phyloP scores from a whole-genome alignment of 2,888 invertebrate species.

The Ochropacha duplaris region DNA sequence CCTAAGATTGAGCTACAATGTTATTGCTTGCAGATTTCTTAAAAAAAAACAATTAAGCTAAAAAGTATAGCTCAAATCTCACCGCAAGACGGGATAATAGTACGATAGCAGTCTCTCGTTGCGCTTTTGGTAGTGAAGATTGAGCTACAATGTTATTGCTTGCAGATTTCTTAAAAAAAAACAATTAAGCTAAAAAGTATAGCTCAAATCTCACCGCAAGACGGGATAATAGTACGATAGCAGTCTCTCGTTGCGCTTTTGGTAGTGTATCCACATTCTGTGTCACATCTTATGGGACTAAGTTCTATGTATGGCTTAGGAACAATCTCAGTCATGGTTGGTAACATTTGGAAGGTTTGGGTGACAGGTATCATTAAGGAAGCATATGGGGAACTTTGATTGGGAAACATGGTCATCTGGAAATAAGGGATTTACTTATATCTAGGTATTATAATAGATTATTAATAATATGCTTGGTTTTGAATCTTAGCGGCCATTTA shows the following conservation, averaged over 20 bases:
- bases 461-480: no score
- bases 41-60: neutral
- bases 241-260: constrained; percentile 51
- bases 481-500: no score
- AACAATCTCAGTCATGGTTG: constrained; percentile 20
- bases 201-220: constrained; percentile 48
- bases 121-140: constrained; percentile 45
- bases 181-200: neutral
- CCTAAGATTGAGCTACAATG: no score
- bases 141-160: no score
- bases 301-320: constrained; percentile 25
- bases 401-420: constrained; percentile 23
- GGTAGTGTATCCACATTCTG: constrained; percentile 28
- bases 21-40: neutral
- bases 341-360: constrained; percentile 62
- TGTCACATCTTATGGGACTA: constrained; percentile 29
- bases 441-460: neutral
- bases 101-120: constrained; percentile 53
- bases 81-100: constrained; percentile 56
- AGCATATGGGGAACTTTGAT: constrained; percentile 10
- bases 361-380: constrained; percentile 50
- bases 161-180: neutral
- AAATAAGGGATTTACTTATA: neutral
- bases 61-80: constrained; percentile 33
- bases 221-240: constrained; percentile 56